Evolutionary conservation across 2,797 vertebrate genomes (phyloP).

Genomic region (Sebastes glaucus): DNA sequence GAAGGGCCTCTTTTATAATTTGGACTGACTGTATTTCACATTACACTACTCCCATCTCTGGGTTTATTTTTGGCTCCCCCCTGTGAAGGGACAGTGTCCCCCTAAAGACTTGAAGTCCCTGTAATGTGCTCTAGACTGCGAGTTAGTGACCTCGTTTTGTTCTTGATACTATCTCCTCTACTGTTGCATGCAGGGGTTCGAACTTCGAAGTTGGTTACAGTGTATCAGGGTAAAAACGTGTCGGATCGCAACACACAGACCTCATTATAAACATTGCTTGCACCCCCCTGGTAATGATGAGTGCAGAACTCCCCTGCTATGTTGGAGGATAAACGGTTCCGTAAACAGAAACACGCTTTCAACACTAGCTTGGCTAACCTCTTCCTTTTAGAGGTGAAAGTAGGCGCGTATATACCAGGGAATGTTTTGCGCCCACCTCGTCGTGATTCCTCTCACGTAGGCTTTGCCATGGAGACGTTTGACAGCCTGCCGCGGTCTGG

Average conservation of each 20-base stretch:
- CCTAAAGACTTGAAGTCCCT: background rate
- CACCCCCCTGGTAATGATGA: background rate
- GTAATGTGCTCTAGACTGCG: background rate
- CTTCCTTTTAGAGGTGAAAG: constrained; percentile 26
- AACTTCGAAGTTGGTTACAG: constrained; percentile 5
- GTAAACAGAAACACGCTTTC: background rate
- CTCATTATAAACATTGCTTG: background rate
- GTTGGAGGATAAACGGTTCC: background rate
- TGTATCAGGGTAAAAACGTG: background rate
- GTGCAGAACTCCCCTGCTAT: background rate
- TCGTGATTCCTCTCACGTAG: constrained; percentile 74
- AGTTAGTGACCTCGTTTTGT: constrained; percentile 21
- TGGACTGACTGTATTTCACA: background rate
- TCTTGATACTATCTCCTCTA: background rate
- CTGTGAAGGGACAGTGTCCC: background rate
- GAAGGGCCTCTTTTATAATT: background rate
- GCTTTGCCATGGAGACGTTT: constrained; percentile 79
- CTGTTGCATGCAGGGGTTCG: background rate
- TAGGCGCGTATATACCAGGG: constrained; percentile 1
- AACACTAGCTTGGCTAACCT: background rate
- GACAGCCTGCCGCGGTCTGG: constrained; percentile 66
- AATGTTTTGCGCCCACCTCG: constrained; percentile 33
- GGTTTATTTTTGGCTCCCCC: constrained; percentile 24
- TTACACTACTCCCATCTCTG: background rate
- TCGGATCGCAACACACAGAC: background rate